phyloP scores from a whole-genome alignment of 1,140 invertebrate genomes.

The Macrocentrus cingulum region DNA sequence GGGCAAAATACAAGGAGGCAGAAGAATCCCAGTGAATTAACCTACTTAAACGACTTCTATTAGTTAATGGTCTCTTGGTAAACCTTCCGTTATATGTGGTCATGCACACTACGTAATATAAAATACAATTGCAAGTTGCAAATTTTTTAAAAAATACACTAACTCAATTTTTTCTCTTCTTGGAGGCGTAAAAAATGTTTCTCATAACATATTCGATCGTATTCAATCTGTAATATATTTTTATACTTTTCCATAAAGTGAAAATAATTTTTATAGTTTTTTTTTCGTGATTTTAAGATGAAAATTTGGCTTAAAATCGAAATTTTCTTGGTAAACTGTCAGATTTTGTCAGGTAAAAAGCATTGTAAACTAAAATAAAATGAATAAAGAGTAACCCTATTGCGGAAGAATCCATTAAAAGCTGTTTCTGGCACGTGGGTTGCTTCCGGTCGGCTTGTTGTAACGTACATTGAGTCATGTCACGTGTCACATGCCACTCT shows the following conservation, averaged over 20 bases:
- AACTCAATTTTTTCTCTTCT: too few species aligned
- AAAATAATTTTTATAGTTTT: too few species aligned
- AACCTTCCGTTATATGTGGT: constrained; percentile 15
- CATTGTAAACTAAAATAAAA: too few species aligned
- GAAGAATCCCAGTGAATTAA: constrained; percentile 23
- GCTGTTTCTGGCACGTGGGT: constrained; percentile 31
- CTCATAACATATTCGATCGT: too few species aligned
- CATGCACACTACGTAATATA: neutral
- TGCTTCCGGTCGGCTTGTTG: constrained; percentile 21
- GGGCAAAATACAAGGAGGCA: constrained; percentile 10
- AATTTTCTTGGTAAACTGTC: too few species aligned
- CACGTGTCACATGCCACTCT: constrained; percentile 16
- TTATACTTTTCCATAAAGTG: too few species aligned
- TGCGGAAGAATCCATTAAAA: constrained; percentile 21
- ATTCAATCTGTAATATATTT: too few species aligned
- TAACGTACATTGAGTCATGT: constrained; percentile 9
- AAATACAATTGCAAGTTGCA: too few species aligned
- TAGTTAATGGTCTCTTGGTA: constrained; percentile 31
- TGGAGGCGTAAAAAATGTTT: too few species aligned
- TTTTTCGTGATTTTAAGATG: too few species aligned
- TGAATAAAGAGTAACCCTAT: neutral
- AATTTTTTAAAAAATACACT: neutral
- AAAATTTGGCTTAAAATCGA: too few species aligned
- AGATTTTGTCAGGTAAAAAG: too few species aligned
- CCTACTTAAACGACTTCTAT: constrained; percentile 28